Base-by-base conservation (phyloP, 2,113 vertebrate genomes). In the Spheniscus mendiculus region DNA sequence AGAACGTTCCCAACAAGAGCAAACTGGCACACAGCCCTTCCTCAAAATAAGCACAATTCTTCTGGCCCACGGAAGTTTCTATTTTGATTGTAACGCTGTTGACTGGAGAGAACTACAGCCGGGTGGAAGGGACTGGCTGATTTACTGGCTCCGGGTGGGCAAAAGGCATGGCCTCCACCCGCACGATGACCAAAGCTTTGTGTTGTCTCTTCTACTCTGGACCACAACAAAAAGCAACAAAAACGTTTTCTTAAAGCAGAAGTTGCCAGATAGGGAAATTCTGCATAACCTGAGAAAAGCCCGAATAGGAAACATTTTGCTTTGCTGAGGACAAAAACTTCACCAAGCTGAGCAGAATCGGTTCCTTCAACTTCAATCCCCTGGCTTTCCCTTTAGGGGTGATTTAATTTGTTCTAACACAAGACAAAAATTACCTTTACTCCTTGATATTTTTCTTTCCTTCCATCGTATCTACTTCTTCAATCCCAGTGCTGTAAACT, bases 141-240 rank as follows among this genome's bases (percentile, higher is more conserved):
- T 45, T 15, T 3, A 22, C 19, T 2, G 1, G 26, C 5, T 6
- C 23, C 0, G 10, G 30, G 21, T 7, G 22, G 32, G 29, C 34
- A 82, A 25, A 34, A 42, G 30, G 42, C 32, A 93, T 0, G 5
- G 59, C 45, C 53, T 80, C 63, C 42, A 73, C 32, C 21, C 5
- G 1, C 6, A 36, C 32, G 15, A 50, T 3, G 4, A 34, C 45
- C 55, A 63, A 71, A 93, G 40, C 55, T 80, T 66, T 49, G 18
- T n/a, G 6, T 7, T 66, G 44, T 74, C 26, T 81, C 65, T 71
- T 84, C 42, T 67, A 14, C 40, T 76, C 47, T 12, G 4, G 6
- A 67, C 13, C 65, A 72, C 49, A 45, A 52, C n/a, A 52, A 67
- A 66, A 40, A 7, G 6, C 8, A 56, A 61, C 6, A 71, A 42